A percentile compares a stretch with the other conserved stretches of the same genome.
phyloP scores from a whole-genome alignment of 2,113 vertebrate genomes.

The Castor canadensis region DNA sequence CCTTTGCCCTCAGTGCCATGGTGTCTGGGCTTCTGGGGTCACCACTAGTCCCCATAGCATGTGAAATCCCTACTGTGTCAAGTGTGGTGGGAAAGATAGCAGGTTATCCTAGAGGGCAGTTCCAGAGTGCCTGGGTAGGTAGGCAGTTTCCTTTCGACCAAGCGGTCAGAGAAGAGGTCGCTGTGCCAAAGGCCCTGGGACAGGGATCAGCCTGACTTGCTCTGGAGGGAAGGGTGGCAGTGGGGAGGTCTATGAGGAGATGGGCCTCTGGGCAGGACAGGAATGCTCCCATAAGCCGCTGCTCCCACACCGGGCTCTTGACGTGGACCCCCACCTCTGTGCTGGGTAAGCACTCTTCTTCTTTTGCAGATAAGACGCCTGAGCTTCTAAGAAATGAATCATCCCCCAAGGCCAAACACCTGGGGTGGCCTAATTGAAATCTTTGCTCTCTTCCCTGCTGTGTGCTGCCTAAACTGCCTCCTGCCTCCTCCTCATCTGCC shows the following conservation, averaged over 20 bases:
- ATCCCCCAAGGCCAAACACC: neutral
- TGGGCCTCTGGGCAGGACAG: neutral
- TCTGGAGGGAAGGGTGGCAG: neutral
- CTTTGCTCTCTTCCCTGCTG: neutral
- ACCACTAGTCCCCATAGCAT: no score
- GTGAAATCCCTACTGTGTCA: no score
- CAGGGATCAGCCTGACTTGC: neutral
- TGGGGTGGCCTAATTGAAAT: neutral
- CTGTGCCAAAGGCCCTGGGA: neutral
- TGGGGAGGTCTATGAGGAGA: neutral
- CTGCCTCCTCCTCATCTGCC: neutral
- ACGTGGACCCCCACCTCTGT: no score
- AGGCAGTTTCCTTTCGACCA: neutral
- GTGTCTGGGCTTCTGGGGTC: neutral
- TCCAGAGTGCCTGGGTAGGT: no score
- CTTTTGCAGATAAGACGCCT: neutral
- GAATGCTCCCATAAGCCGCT: neutral
- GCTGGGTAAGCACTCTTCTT: neutral
- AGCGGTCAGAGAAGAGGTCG: neutral
- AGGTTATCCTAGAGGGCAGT: neutral
- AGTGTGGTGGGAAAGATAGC: neutral
- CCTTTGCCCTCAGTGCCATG: neutral
- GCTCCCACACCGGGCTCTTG: neutral
- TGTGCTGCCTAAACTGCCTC: no score
- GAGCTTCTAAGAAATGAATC: neutral